Base-by-base conservation (phyloP, 2,113 vertebrate genomes). In the Arothron firmamentum region DNA sequence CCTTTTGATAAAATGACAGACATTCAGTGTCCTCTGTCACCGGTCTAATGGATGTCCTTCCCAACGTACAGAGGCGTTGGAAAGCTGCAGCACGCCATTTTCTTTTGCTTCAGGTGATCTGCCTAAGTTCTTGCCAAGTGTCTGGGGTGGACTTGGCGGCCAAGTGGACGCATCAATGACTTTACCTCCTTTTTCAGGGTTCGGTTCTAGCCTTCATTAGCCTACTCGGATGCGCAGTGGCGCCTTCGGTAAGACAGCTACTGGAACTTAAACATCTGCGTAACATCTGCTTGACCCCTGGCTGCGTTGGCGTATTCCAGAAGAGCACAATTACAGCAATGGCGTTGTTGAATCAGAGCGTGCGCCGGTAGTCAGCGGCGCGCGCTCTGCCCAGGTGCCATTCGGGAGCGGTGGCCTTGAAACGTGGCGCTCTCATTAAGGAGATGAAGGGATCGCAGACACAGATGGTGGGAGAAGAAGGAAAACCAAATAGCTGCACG, bases 401-500 rank as follows among this genome's bases (percentile, higher is more conserved):
- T 73, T 76, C 23, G 72, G 66, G 77, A 81, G 72, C 65, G 12
- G 46, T 11, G 52, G 75, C 72, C 64, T 65, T 56, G 38, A 74
- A 74, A 81, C 21, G 41, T 56, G 2, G 62, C 28, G 11, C 56
- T 67, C 77, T 81, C 80, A 87, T 86, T 81, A 85, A 80, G 78
- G 74, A 80, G 82, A 85, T 75, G 80, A 82, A 72, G 56, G 79
- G 73, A 72, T 62, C 11, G n/a, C 25, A 66, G 46, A 67, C 56
- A 79, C 81, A 85, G 81, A 85, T 84, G 86, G 79, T 55, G 52
- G 31, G 59, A 75, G 59, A 57, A 65, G 61, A 52, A 63, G 57
- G 65, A 71, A 67, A 65, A 66, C 60, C 51, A 74, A 70, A 75
- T 47, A 65, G 56, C 64, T 65, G 55, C 71, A 72, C 75, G 64